Evolutionary conservation across 2,113 vertebrate genomes (phyloP), one percentile per base, ranked within the genome.

Genomic region (Tautogolabrus adspersus): DNA sequence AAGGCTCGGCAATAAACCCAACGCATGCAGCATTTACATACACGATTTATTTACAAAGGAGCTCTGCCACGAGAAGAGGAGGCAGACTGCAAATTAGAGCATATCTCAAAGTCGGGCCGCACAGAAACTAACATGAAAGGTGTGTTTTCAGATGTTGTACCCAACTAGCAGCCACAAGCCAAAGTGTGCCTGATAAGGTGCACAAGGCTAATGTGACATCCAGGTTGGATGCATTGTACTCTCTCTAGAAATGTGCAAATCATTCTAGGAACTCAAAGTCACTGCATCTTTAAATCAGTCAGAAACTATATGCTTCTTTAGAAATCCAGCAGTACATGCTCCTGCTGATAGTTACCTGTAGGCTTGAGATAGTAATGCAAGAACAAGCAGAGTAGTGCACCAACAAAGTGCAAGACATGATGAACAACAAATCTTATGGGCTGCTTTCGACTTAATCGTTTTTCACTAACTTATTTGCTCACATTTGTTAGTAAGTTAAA

Each of bases 11-110:
- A 88, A 88, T 83, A 82, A 89, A 83, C 73, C 73, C 59, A 67
- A 61, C 72, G 79, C 51, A 67, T 72, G 75, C 49, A n/a, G 23
- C 37, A 82, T 89, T 88, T 85, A 76, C 79, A 89, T 85, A 87
- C 76, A 72, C 76, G 52, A 83, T 82, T 84, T 70, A 71, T 68
- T 82, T 69, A 78, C 87, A 91, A 91, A 80, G 59, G 22, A 55
- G 34, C 56, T 55, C 56, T 75, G 64, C 77, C 79, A 86, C 85
- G 88, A 63, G 34, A 67, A 60, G 3, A 58, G 42, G 21, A 61
- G 58, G 40, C 74, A 30, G 38, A 71, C 47, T 19, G 51, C 67
- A 81, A 85, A 89, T 87, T 66, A 79, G 59, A 76, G 51, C 51
- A 6, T 21, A 67, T 80, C 68, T 83, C 23, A 79, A 15, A 44